These are phyloP conservation scores for Propithecus coquereli DNA, from an alignment of 2,113 vertebrate genomes.

Conservation along the genomic window DNA sequence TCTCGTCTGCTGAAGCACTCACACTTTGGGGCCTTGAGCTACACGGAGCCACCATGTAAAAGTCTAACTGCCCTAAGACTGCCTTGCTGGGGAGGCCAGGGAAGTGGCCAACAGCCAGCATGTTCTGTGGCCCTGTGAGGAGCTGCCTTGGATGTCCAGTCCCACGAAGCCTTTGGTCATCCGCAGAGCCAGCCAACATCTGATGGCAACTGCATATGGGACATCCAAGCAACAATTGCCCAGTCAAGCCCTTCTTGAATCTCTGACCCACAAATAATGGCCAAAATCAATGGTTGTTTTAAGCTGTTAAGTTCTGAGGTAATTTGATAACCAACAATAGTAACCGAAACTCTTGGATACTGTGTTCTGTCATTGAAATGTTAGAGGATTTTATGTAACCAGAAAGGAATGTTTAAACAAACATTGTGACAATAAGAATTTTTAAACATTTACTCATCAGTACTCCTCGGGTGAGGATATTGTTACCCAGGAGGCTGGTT, in stretches of 20 bases:
- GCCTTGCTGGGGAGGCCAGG: neutral
- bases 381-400: neutral
- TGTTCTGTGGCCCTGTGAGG: too few species aligned
- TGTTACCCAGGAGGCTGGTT: neutral
- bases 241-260: neutral
- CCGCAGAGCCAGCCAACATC: too few species aligned
- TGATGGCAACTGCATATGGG: too few species aligned
- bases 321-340: neutral
- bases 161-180: neutral
- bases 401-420: neutral
- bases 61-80: neutral
- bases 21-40: neutral
- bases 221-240: neutral
- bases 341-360: neutral
- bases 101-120: neutral
- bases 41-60: neutral
- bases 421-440: neutral
- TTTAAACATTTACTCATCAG: neutral
- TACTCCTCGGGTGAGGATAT: neutral
- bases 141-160: neutral
- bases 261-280: neutral
- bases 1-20: neutral
- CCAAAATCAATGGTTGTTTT: neutral
- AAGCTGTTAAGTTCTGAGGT: neutral
- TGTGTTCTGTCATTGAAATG: neutral